Conservation (phyloP, 2,113 vertebrate genomes). For the Corynorhinus townsendii region DNA sequence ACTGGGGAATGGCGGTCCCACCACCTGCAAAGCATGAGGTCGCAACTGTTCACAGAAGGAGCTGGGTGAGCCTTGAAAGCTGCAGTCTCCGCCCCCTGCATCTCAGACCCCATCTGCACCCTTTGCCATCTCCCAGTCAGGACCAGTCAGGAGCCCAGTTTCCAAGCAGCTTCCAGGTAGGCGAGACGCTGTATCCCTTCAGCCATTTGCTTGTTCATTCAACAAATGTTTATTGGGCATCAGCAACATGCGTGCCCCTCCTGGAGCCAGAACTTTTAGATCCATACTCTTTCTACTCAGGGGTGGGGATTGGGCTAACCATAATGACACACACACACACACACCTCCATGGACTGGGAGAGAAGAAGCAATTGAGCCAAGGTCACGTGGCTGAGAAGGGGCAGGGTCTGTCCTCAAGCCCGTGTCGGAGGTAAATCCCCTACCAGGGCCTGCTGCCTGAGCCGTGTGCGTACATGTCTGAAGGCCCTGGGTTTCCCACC, state of each 20-base stretch:
- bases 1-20: background rate
- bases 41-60: background rate
- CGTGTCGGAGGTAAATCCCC: background rate
- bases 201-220: background rate
- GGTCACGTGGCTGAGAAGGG: background rate
- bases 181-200: too few species aligned
- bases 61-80: background rate
- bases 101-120: background rate
- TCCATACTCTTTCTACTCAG: background rate
- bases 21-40: background rate
- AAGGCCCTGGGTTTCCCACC: constrained; percentile 66
- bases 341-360: background rate
- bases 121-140: background rate
- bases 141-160: background rate
- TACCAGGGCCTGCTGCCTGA: background rate
- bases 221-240: background rate
- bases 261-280: background rate
- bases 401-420: background rate
- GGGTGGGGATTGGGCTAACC: background rate
- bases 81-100: background rate
- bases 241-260: background rate
- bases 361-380: background rate
- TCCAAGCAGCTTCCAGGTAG: background rate
- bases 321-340: too few species aligned
- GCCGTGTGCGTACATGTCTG: background rate